Base-by-base conservation (phyloP, 2,888 invertebrate species). In the Dasypogon diadema region DNA sequence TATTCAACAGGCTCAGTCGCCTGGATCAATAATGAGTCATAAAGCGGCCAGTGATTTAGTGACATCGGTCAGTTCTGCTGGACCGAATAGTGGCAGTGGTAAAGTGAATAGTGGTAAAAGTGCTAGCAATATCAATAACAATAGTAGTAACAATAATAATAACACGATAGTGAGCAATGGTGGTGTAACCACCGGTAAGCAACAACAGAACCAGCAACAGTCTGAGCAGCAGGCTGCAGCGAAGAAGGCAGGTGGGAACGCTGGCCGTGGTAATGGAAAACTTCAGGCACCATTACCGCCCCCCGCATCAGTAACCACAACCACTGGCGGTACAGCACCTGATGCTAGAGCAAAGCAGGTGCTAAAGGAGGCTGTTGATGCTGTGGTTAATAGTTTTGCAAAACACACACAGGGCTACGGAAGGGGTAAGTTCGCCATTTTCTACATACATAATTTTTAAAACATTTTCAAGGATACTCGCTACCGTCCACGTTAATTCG, bases 351-450 rank as follows among this genome's bases (percentile, higher is more conserved):
- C 89, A 77, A 89, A 89, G 80, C 88, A 89, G 83, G 88, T 88
- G 70, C 86, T 92, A 70, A 90, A 90, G 81, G 91, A 91, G 83
- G 91, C 91, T n/a, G 91, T 92, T 18, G 91, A 92, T 83, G 91
- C 91, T 14, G 91, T 92, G 60, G 91, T 92, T 79, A 91, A 91
- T 84, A 91, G 91, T 84, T 92, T 92, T 85, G 91, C 91, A 30
- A 92, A 91, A 82, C 91, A 92, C 81, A 90, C 90, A 42, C 91
- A 91, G 83, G 91, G 91, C 78, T 91, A 91, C 83, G 91, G 91
- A 77, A 86, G 91, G 89, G 91, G 91, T 91, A 84, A 87, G 85
- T 82, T 55, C n/a, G n/a, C n/a, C n/a, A n/a, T n/a, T n/a, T n/a
- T n/a, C n/a, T 10, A 30, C 34, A 6, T 30, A 30, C 34, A 1